These are phyloP conservation scores for Phainopepla nitens DNA, from an alignment of 2,113 vertebrate species.

Conservation along the genomic window DNA sequence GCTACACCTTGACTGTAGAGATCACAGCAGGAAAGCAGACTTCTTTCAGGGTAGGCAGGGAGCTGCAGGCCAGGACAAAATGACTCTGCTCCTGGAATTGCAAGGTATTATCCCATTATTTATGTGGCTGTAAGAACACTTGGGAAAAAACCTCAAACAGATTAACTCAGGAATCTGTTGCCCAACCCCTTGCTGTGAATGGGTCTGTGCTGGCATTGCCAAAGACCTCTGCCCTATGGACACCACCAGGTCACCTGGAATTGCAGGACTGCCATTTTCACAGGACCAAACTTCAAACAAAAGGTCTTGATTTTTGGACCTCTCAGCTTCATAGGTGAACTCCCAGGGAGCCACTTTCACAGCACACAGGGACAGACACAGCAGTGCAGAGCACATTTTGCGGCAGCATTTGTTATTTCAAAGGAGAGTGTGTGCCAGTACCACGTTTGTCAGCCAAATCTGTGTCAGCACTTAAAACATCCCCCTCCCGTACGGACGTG, in stretches of 20 bases:
- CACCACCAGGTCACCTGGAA: background rate
- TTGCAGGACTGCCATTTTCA: background rate
- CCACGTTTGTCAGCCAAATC: background rate
- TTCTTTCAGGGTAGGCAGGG: background rate
- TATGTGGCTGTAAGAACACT: background rate
- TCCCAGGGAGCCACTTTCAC: background rate
- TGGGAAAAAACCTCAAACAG: background rate
- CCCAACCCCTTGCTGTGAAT: background rate
- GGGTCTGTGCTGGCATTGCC: background rate
- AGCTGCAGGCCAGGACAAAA: background rate
- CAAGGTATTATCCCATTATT: background rate
- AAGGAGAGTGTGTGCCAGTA: constrained; percentile 17
- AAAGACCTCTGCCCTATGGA: background rate
- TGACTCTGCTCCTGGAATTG: background rate
- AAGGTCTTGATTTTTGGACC: background rate
- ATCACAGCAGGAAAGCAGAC: background rate
- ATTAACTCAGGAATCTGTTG: background rate
- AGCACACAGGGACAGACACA: background rate
- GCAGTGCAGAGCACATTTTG: background rate
- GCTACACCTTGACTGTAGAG: background rate
- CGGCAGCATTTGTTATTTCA: background rate
- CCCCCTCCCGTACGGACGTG: background rate
- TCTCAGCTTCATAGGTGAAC: rapidly evolving
- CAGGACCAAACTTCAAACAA: background rate
- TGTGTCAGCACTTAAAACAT: constrained; percentile 26